Percentiles rank a stretch among this genome's conserved stretches.
Evolutionary conservation across 2,113 vertebrate genomes (phyloP).

Genomic region (Atractosteus spatula): DNA sequence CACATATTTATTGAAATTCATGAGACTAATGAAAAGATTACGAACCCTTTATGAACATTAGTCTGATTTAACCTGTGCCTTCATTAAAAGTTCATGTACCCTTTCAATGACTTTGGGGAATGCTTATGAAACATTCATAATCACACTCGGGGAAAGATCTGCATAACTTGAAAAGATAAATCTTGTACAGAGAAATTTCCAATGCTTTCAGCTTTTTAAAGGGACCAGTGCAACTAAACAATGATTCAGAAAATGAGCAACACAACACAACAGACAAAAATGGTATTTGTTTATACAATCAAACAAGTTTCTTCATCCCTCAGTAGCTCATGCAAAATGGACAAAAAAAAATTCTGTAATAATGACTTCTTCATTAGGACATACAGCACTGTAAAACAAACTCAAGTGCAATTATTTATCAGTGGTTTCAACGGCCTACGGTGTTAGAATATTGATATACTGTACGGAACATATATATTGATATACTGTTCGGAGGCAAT

Average conservation of each 20-base stretch:
- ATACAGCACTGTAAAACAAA: too few species aligned
- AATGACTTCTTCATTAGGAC: too few species aligned
- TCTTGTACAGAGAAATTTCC: background rate
- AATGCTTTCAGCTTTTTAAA: background rate
- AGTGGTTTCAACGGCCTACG: background rate
- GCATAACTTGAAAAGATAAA: background rate
- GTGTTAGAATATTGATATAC: background rate
- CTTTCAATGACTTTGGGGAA: conserved; percentile 1
- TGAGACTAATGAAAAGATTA: conserved; percentile 14
- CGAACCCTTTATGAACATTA: conserved; percentile 21
- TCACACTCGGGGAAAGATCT: background rate
- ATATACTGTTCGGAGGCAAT: too few species aligned
- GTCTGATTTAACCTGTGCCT: conserved; percentile 18
- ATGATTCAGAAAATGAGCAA: background rate
- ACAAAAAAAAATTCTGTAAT: too few species aligned
- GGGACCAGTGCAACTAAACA: background rate
- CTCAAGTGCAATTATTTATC: background rate
- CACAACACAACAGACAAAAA: too few species aligned
- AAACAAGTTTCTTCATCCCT: too few species aligned
- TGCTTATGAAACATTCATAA: conserved; percentile 19
- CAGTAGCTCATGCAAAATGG: too few species aligned
- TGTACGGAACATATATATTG: too few species aligned
- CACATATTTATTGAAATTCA: background rate
- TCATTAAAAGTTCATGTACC: conserved; percentile 17
- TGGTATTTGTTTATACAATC: too few species aligned